phyloP scores from a whole-genome alignment of 2,888 invertebrate genomes.

The Rotaria macrura region DNA sequence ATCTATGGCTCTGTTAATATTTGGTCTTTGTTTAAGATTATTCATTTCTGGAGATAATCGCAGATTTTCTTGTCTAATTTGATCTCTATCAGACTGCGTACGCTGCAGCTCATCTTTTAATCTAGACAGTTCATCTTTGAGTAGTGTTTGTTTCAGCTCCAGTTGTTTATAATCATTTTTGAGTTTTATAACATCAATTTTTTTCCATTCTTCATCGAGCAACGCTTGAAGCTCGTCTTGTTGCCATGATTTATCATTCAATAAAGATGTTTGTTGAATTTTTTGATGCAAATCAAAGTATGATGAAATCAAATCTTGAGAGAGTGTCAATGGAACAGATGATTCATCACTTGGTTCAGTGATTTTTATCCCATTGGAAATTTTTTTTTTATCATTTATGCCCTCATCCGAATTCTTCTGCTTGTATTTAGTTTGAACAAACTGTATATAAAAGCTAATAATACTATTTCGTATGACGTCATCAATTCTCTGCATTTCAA shows the following conservation, averaged over 20 bases:
- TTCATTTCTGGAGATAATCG: neutral
- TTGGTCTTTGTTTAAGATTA: neutral
- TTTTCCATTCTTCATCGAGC: neutral
- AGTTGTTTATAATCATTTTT: slow-evolving; percentile 22
- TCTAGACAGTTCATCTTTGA: neutral
- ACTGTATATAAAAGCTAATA: neutral
- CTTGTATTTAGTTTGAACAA: neutral
- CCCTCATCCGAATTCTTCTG: no score
- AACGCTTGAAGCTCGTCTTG: neutral
- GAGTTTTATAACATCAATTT: neutral
- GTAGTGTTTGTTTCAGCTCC: neutral
- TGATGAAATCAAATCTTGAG: neutral
- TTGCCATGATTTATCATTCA: neutral
- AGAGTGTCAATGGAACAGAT: neutral
- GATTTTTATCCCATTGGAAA: fast-evolving
- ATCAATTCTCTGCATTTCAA: no score
- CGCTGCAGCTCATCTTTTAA: neutral
- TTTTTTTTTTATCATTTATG: no score
- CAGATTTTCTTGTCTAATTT: neutral
- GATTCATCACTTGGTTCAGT: neutral
- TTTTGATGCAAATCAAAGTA: neutral
- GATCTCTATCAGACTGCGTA: neutral
- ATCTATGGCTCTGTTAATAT: neutral
- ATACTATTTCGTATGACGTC: no score
- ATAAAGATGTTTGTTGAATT: neutral